These are phyloP conservation scores for Serripes groenlandicus DNA, from an alignment of 2,888 invertebrate genomes.

Conservation along the genomic window DNA sequence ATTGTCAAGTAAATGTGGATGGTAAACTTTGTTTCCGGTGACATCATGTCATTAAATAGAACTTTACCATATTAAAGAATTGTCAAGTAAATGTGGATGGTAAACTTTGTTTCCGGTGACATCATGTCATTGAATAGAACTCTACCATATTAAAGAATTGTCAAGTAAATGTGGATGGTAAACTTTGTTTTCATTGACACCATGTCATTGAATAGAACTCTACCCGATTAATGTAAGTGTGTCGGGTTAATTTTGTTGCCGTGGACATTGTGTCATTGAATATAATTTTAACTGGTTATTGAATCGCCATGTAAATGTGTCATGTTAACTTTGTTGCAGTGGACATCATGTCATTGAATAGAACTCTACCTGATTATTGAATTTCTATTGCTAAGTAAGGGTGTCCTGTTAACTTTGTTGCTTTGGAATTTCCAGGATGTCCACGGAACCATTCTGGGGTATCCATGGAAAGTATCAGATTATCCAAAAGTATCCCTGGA, in stretches of 20 bases:
- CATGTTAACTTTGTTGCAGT: slow-evolving; percentile 99
- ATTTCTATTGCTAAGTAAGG: slow-evolving; percentile 93
- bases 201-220: slow-evolving; percentile 97
- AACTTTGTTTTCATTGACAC: slow-evolving; percentile 99
- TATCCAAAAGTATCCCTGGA: too few relatives aligned
- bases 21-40: too few relatives aligned
- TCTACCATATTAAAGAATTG: slow-evolving; percentile 95
- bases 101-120: slow-evolving; percentile 98
- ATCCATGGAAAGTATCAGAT: too few relatives aligned
- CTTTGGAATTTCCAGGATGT: too few relatives aligned
- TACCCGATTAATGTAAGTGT: slow-evolving; percentile 95
- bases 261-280: slow-evolving; percentile 99
- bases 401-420: too few relatives aligned
- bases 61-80: too few relatives aligned
- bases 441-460: too few relatives aligned
- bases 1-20: too few relatives aligned
- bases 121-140: slow-evolving; percentile 98
- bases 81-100: too few relatives aligned
- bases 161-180: slow-evolving; percentile 93
- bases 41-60: too few relatives aligned
- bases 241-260: slow-evolving; percentile 98
- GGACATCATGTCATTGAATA: slow-evolving; percentile 98
- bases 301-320: slow-evolving; percentile 94
- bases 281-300: slow-evolving; percentile 96
- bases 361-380: slow-evolving; percentile 97